Conservation (phyloP, 2,797 vertebrate genomes). For the Characodon lateralis region DNA sequence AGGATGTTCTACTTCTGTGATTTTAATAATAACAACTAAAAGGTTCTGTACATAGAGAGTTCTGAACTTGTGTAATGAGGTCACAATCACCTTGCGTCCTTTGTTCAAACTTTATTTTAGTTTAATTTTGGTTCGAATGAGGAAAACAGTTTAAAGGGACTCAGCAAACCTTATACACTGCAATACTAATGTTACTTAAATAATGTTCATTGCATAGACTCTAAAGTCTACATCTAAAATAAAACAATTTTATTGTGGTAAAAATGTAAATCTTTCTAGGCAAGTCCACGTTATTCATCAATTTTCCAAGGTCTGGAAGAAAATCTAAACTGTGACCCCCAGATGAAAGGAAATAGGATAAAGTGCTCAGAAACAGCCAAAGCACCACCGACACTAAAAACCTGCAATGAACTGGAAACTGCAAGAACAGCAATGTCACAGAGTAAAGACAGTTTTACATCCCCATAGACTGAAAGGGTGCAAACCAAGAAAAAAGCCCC, state of each 20-base stretch:
- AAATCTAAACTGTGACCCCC: not conserved
- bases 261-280: not conserved
- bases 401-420: too few relatives aligned
- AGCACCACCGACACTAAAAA: too few relatives aligned
- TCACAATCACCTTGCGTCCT: constrained; percentile 10
- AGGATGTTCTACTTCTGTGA: constrained; percentile 35
- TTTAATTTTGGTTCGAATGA: too few relatives aligned
- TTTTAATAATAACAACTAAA: constrained; percentile 37
- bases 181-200: not conserved
- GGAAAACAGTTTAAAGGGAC: not conserved
- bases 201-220: not conserved
- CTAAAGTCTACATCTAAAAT: not conserved
- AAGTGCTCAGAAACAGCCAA: too few relatives aligned
- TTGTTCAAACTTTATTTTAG: constrained; percentile 15
- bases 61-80: constrained; percentile 18
- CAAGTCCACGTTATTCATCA: not conserved
- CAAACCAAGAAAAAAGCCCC: too few relatives aligned
- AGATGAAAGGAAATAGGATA: too few relatives aligned
- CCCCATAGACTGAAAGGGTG: too few relatives aligned
- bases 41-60: not conserved
- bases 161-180: not conserved
- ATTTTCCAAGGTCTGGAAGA: not conserved
- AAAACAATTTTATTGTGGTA: not conserved
- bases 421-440: too few relatives aligned
- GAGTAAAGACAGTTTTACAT: too few relatives aligned